These are phyloP conservation scores for Sesamia inferens DNA, from an alignment of 2,888 invertebrate species.

Conservation along the genomic window DNA sequence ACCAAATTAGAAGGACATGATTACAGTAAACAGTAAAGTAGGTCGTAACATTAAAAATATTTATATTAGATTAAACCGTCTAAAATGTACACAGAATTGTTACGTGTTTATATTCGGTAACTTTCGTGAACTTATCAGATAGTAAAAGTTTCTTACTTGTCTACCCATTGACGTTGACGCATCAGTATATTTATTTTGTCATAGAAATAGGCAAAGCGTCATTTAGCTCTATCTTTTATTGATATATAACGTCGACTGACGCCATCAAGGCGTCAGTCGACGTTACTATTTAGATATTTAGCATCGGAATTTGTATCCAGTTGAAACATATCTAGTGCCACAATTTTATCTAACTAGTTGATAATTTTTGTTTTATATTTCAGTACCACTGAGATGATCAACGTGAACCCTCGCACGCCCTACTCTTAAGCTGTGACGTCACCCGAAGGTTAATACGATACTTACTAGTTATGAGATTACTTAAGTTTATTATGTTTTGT, in stretches of 20 bases:
- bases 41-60: too few species aligned
- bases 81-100: not conserved
- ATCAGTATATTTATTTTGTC: too few species aligned
- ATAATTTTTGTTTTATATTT: slow-evolving; percentile 79
- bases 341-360: not conserved
- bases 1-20: too few species aligned
- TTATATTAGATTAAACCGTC: too few species aligned
- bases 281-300: not conserved
- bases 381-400: slow-evolving; percentile 97
- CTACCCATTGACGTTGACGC: too few species aligned
- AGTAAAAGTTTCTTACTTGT: too few species aligned
- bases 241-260: too few species aligned
- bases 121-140: not conserved
- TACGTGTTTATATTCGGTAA: not conserved
- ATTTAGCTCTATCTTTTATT: not conserved
- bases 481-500: slow-evolving; percentile 13
- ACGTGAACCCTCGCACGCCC: slow-evolving; percentile 96
- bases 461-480: slow-evolving; percentile 26
- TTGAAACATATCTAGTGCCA: slow-evolving; percentile 8
- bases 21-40: too few species aligned
- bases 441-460: slow-evolving; percentile 19
- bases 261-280: too few species aligned
- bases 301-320: not conserved
- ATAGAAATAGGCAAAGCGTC: too few species aligned
- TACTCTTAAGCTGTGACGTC: slow-evolving; percentile 90